These are phyloP conservation scores for Hesperia comma DNA, from an alignment of 2,888 invertebrate genomes.

Conservation along the genomic window DNA sequence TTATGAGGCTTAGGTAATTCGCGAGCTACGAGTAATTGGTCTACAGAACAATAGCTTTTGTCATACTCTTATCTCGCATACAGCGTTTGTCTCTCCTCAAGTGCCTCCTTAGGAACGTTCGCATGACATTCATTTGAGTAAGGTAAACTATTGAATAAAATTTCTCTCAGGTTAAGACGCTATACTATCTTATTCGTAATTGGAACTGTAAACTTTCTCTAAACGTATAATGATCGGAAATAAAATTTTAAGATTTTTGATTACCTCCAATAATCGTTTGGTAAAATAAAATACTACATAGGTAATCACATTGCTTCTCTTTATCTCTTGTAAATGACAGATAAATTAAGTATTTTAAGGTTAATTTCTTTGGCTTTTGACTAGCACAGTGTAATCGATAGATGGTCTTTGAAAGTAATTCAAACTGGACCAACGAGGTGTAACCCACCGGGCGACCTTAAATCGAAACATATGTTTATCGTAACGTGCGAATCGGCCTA, in stretches of 20 bases:
- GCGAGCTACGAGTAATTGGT: slow-evolving; percentile 82
- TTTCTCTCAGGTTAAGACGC: slow-evolving; percentile 22
- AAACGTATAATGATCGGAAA: not conserved
- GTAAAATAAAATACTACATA: no score
- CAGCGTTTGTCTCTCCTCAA: slow-evolving; percentile 74
- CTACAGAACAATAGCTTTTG: slow-evolving; percentile 83
- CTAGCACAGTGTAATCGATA: not conserved
- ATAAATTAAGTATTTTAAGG: no score
- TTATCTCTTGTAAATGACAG: no score
- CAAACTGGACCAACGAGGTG: slow-evolving; percentile 42
- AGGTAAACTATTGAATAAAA: slow-evolving; percentile 14
- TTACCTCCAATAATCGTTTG: no score
- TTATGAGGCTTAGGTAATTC: slow-evolving; percentile 84
- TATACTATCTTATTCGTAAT: not conserved
- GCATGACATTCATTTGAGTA: slow-evolving; percentile 58
- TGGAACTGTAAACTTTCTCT: not conserved
- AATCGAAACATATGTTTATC: slow-evolving; percentile 83
- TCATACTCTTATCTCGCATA: slow-evolving; percentile 79
- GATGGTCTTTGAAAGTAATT: slow-evolving; percentile 7
- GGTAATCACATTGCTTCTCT: no score
- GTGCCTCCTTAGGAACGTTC: slow-evolving; percentile 70
- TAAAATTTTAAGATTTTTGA: no score
- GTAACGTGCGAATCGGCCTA: slow-evolving; percentile 82
- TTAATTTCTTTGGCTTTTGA: not conserved
- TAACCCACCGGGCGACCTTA: slow-evolving; percentile 46